Conservation (phyloP, 2,888 invertebrate genomes). For the Aphelenchoides bicaudatus region DNA sequence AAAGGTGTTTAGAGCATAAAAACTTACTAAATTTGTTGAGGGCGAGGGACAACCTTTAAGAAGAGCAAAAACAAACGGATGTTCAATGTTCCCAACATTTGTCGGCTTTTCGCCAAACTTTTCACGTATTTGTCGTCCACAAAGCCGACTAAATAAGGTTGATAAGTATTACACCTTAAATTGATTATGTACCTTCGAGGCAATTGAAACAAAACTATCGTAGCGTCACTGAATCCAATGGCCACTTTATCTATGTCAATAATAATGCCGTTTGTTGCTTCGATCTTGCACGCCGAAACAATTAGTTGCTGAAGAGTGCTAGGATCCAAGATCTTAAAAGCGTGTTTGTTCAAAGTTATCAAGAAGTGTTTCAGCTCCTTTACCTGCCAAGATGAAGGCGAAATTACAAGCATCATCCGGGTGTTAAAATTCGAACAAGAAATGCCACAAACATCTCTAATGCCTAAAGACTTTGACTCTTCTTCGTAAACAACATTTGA, state of each 20-base stretch:
- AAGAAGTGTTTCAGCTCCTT: conserved; percentile 25
- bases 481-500: conserved; percentile 73
- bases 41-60: conserved; percentile 36
- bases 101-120: conserved; percentile 36
- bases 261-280: conserved; percentile 53
- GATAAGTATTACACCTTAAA: not conserved
- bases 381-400: conserved; percentile 93
- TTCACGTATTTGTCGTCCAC: conserved; percentile 36
- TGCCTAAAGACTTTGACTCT: conserved; percentile 92
- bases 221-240: conserved; percentile 91
- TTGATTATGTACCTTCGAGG: conserved; percentile 78
- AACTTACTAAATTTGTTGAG: conserved; percentile 12
- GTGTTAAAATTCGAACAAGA: conserved; percentile 93
- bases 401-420: conserved; percentile 90
- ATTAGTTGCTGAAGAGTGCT: conserved; percentile 73
- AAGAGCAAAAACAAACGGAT: conserved; percentile 52
- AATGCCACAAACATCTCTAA: conserved; percentile 81
- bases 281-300: conserved; percentile 35
- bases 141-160: conserved; percentile 67
- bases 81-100: conserved; percentile 39
- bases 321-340: conserved; percentile 71
- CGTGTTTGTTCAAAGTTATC: not conserved
- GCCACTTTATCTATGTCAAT: conserved; percentile 69
- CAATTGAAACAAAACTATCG: conserved; percentile 87
- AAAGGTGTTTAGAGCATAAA: conserved; percentile 2